Evolutionary conservation across 2,888 invertebrate genomes (phyloP), one percentile per base, ranked within the genome.

Genomic region (Drosophila algonquin): DNA sequence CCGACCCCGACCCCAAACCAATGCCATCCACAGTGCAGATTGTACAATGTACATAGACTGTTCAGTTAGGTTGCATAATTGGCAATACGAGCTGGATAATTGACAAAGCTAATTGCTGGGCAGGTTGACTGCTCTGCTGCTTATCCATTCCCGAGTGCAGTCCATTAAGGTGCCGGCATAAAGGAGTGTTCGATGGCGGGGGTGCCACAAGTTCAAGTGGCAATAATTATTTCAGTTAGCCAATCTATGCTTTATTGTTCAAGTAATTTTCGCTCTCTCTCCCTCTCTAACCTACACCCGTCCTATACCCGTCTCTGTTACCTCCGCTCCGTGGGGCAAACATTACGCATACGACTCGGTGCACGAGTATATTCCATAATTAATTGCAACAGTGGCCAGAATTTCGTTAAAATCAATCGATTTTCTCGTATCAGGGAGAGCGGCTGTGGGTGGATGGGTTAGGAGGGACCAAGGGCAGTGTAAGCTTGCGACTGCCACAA

Each of bases 301-400:
- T 30, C 30, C 30, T 27, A 7, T 27, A 1, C 8, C 8, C 8
- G 27, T 27, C 27, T 30, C 8, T 1, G 30, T 8, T 30, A 1
- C 30, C 30, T 7, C 30, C 8, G 30, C 8, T 0, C 8, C 2
- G 30, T 30, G 30, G 2, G 27, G 9, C 12, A 48, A 50, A 57
- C 14, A 73, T 80, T 68, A 69, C 68, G 76, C 67, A 81, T 73
- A 72, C 76, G 76, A 24, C 57, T 30, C 3, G 62, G 68, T 59
- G 61, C 52, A 40, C 21, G 7, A 47, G 56, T 44, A 52, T 63
- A 51, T 70, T 72, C 61, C 69, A 77, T 80, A 84, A 84, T 80
- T 82, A 81, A 81, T 79, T 58, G 62, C 70, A 59, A 62, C 64
- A 58, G 69, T 21, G 54, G 61, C 72, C 77, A 57, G 65, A 69